Percentiles rank a stretch among this genome's conserved stretches.
Conservation (phyloP, 2,797 vertebrate species). For the Molossus alvarezi region DNA sequence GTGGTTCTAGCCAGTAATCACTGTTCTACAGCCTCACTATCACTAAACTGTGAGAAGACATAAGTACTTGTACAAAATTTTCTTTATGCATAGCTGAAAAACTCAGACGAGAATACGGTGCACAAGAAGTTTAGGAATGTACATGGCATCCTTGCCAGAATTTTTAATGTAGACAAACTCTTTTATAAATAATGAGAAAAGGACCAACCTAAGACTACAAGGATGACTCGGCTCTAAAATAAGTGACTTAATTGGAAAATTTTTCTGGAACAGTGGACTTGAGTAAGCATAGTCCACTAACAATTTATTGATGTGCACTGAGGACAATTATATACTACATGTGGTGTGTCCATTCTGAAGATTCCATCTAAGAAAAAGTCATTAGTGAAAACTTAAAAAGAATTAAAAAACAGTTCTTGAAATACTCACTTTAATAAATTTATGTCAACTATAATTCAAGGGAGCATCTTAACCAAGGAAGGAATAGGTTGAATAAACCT, state of each 20-base stretch:
- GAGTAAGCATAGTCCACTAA: not conserved
- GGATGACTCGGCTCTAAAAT: not conserved
- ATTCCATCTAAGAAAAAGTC: not conserved
- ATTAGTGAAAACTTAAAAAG: not conserved
- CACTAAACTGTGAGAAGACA: not conserved
- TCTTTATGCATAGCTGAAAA: not conserved
- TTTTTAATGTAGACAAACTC: not conserved
- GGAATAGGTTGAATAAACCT: not conserved
- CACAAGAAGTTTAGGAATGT: not conserved
- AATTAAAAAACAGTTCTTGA: constrained; percentile 35
- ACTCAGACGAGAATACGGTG: not conserved
- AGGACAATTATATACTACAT: not conserved
- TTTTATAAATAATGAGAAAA: not conserved
- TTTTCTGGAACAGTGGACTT: not conserved
- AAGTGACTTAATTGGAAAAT: not conserved
- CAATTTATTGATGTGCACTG: not conserved
- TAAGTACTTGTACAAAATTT: not conserved
- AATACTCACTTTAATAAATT: not conserved
- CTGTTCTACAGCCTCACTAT: not conserved
- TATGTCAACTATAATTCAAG: constrained; percentile 43
- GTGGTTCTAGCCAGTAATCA: not conserved
- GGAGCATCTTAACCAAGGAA: constrained; percentile 19
- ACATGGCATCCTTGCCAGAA: not conserved
- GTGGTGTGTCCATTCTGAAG: not conserved
- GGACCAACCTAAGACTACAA: not conserved